phyloP scores from a whole-genome alignment of 2,888 invertebrate species.

The Synanthedon vespiformis region DNA sequence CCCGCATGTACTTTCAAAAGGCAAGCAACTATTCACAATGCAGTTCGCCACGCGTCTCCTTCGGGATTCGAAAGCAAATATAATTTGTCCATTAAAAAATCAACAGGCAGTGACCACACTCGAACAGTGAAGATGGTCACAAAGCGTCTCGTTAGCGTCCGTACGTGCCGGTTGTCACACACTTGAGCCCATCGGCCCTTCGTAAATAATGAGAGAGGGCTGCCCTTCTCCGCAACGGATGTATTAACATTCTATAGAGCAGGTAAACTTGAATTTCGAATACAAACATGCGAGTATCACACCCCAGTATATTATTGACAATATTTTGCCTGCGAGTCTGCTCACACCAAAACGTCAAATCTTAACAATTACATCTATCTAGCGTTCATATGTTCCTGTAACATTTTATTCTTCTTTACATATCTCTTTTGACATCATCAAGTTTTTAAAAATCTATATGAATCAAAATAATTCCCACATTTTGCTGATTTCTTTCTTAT shows the following conservation, averaged over 20 bases:
- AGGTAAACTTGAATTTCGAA: conserved; percentile 12
- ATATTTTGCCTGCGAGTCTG: too few relatives aligned
- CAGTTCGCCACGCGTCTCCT: conserved; percentile 30
- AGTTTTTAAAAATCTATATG: too few relatives aligned
- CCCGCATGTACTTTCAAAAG: conserved; percentile 42
- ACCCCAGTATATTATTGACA: too few relatives aligned
- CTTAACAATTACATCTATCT: too few relatives aligned
- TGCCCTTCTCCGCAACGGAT: conserved; percentile 33
- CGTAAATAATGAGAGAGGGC: conserved; percentile 68
- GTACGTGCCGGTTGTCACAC: conserved; percentile 68
- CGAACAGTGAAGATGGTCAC: conserved; percentile 56
- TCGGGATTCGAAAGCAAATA: conserved; percentile 49
- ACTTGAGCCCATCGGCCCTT: conserved; percentile 66
- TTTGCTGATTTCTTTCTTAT: too few relatives aligned
- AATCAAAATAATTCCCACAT: too few relatives aligned
- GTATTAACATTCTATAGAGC: conserved; percentile 16
- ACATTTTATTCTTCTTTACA: too few relatives aligned
- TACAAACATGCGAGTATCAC: background rate
- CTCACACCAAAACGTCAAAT: too few relatives aligned
- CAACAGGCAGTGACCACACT: conserved; percentile 60
- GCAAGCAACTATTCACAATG: conserved; percentile 40
- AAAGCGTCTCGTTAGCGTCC: conserved; percentile 69
- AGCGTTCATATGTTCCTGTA: too few relatives aligned
- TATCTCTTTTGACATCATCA: too few relatives aligned
- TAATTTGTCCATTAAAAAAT: conserved; percentile 68